Conservation (phyloP, 2,797 vertebrate species). For the Notamacropus eugenii region DNA sequence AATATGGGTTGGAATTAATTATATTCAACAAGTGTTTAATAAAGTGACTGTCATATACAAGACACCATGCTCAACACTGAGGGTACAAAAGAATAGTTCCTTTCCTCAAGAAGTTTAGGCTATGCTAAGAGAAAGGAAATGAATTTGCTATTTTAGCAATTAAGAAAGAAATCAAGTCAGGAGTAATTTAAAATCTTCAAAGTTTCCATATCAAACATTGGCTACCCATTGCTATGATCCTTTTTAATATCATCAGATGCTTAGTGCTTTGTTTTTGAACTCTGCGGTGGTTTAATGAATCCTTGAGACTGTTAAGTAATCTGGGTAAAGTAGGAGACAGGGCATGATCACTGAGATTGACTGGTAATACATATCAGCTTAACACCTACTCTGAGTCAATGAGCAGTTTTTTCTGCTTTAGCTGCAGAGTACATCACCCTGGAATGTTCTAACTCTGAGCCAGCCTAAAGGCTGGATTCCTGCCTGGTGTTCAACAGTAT, state of each 20-base stretch:
- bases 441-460: background rate
- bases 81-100: background rate
- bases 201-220: background rate
- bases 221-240: background rate
- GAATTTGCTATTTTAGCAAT: background rate
- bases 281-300: background rate
- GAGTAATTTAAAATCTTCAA: background rate
- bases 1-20: background rate
- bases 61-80: background rate
- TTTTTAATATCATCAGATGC: background rate
- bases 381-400: background rate
- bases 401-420: background rate
- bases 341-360: background rate
- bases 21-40: background rate
- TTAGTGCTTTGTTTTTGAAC: background rate
- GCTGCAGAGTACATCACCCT: background rate
- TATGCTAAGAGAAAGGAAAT: background rate
- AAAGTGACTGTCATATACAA: background rate
- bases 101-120: slow-evolving; percentile 21
- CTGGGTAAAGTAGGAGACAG: background rate
- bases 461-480: background rate
- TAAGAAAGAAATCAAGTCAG: background rate
- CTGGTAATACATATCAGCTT: background rate
- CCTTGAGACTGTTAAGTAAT: slow-evolving; percentile 10
- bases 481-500: slow-evolving; percentile 20